These are phyloP conservation scores for Lepidurus couesii DNA, from an alignment of 1,140 invertebrate species.

Conservation along the genomic window DNA sequence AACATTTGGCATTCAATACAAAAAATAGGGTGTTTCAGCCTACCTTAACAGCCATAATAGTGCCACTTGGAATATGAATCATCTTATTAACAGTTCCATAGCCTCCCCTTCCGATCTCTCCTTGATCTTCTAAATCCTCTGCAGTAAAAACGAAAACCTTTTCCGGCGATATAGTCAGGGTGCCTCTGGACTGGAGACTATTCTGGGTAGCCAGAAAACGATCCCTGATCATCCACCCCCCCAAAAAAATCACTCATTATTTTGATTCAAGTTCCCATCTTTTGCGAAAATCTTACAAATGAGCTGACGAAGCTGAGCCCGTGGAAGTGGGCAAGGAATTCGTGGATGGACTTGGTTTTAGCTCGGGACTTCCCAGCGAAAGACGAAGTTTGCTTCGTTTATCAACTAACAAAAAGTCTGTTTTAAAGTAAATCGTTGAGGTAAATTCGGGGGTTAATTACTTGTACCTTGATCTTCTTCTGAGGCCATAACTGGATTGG, in stretches of 20 bases:
- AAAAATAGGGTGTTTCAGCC: background rate
- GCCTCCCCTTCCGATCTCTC: slow-evolving; percentile 90
- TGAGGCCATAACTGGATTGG: background rate
- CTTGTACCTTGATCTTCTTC: slow-evolving; percentile 1
- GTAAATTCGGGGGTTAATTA: background rate
- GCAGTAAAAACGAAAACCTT: slow-evolving; percentile 35
- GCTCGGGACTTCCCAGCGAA: background rate
- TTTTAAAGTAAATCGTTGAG: background rate
- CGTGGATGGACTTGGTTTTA: background rate
- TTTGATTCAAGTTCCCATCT: background rate
- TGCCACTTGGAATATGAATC: slow-evolving; percentile 76
- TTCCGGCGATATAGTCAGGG: background rate
- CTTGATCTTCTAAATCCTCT: slow-evolving; percentile 76
- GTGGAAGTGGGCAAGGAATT: slow-evolving; percentile 10
- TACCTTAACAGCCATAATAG: slow-evolving; percentile 91
- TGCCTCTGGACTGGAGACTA: slow-evolving; percentile 9
- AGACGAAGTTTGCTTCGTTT: slow-evolving; percentile 3
- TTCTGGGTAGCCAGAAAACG: slow-evolving; percentile 63
- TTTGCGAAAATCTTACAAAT: slow-evolving; percentile 25
- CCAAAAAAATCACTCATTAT: slow-evolving; percentile 33
- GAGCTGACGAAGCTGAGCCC: slow-evolving; percentile 12
- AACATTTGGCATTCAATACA: background rate
- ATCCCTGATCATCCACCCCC: slow-evolving; percentile 44
- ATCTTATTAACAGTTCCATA: slow-evolving; percentile 97
- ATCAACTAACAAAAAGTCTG: background rate